A percentile compares a stretch with the other conserved stretches of the same genome.
These are phyloP conservation scores for Colletes latitarsis DNA, from an alignment of 1,140 invertebrate species.

Conservation along the genomic window DNA sequence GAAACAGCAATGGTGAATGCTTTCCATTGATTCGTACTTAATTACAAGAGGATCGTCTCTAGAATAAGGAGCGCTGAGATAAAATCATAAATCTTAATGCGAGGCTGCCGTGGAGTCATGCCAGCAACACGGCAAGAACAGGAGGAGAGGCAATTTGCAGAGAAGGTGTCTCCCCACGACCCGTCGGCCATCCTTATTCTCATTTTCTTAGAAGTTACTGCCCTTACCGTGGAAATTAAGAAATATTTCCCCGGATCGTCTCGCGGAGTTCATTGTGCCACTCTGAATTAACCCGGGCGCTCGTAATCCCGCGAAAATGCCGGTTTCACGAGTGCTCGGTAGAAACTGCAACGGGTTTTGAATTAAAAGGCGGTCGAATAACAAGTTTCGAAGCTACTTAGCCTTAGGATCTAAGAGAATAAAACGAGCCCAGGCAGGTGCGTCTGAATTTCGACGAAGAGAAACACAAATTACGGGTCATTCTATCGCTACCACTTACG, in stretches of 20 bases:
- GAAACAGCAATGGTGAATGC: background rate
- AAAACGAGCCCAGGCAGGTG: too few relatives aligned
- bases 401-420: too few relatives aligned
- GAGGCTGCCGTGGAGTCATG: background rate
- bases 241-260: conserved; percentile 6
- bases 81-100: conserved; percentile 24
- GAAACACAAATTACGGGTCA: too few relatives aligned
- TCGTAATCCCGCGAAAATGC: background rate
- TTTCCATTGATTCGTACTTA: conserved; percentile 13
- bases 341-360: background rate
- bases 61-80: background rate
- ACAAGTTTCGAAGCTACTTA: background rate
- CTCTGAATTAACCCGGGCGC: background rate
- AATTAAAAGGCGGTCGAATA: background rate
- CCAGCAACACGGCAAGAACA: conserved; percentile 9
- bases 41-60: background rate
- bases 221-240: conserved; percentile 2
- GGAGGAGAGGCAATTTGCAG: conserved; percentile 6
- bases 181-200: background rate
- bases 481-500: too few relatives aligned
- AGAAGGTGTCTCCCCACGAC: background rate
- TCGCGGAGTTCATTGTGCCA: background rate
- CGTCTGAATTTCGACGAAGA: too few relatives aligned
- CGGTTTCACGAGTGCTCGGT: background rate
- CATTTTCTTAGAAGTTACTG: conserved; percentile 6